Percentiles rank a stretch among this genome's conserved stretches.
These are phyloP conservation scores for Danionella dracula DNA, from an alignment of 2,797 vertebrate species.

Conservation along the genomic window DNA sequence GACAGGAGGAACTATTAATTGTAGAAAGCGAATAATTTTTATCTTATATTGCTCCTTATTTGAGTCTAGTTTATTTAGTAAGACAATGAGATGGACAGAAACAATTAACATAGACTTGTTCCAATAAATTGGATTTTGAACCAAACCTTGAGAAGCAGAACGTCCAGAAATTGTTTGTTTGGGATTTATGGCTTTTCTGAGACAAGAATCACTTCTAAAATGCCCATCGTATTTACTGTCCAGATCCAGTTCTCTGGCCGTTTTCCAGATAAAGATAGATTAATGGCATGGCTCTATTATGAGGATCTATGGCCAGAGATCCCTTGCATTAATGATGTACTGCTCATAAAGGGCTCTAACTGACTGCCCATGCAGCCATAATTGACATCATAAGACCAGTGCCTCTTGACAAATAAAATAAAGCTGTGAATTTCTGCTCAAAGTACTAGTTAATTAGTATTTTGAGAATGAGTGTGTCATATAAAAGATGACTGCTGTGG, in stretches of 20 bases:
- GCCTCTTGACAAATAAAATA: neutral
- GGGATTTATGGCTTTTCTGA: neutral
- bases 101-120: neutral
- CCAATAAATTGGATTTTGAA: neutral
- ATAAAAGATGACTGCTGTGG: neutral
- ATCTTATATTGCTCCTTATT: neutral
- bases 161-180: neutral
- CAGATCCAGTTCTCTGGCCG: neutral
- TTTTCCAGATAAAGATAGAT: slow-evolving; percentile 1
- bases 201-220: slow-evolving; percentile 8
- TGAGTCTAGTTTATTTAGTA: neutral
- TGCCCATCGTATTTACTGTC: neutral
- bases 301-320: slow-evolving; percentile 1
- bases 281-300: neutral
- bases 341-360: neutral
- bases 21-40: neutral
- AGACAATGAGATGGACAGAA: neutral
- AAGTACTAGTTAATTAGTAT: neutral
- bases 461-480: neutral
- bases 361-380: neutral
- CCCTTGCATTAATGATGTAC: neutral
- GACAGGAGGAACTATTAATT: no score
- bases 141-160: neutral
- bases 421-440: neutral
- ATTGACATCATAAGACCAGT: neutral